Conservation (phyloP, 2,113 vertebrate species). For the Grantiella picta region DNA sequence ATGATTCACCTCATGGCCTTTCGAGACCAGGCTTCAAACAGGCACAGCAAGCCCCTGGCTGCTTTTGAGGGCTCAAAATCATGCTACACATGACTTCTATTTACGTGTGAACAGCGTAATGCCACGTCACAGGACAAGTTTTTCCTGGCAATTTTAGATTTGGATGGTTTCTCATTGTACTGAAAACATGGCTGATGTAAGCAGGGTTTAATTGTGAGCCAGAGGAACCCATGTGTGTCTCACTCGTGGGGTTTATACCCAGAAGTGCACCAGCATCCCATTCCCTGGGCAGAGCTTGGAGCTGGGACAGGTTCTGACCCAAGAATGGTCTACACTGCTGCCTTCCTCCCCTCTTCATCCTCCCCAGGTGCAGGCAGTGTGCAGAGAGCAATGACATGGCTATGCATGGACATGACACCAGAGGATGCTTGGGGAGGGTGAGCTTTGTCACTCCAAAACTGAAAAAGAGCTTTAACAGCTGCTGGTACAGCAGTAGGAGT, state of each 20-base stretch:
- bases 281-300: neutral
- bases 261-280: neutral
- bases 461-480: neutral
- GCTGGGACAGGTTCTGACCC: neutral
- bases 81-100: neutral
- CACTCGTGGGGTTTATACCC: neutral
- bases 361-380: neutral
- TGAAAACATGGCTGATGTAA: neutral
- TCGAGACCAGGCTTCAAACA: neutral
- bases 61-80: neutral
- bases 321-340: neutral
- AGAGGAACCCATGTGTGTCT: fast-evolving
- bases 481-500: neutral
- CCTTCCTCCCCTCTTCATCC: neutral
- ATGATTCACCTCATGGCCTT: neutral
- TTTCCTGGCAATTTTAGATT: neutral
- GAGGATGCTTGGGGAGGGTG: neutral
- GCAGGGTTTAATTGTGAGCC: neutral
- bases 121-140: neutral
- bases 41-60: neutral
- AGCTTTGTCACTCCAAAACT: neutral
- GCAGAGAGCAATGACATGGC: fast-evolving
- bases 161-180: neutral
- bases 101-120: neutral
- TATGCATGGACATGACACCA: fast-evolving